These are phyloP conservation scores for Diachasmimorpha longicaudata DNA, from an alignment of 1,140 invertebrate genomes.

Conservation along the genomic window DNA sequence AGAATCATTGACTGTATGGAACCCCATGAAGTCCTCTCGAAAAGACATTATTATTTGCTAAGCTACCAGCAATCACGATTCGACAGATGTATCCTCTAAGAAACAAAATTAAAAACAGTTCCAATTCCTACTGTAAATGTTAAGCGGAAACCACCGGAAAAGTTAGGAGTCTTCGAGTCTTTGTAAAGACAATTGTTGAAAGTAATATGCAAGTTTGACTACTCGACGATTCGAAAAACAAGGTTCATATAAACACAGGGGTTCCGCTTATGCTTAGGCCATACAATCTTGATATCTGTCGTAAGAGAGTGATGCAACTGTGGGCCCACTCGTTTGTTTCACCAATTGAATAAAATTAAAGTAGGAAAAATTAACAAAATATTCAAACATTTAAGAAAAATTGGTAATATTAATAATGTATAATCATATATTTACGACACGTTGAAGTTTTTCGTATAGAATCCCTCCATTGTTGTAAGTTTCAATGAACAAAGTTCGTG, in stretches of 20 bases:
- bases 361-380: no score
- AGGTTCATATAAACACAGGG: no score
- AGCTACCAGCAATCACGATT: neutral
- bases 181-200: no score
- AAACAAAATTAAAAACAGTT: neutral
- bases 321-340: neutral
- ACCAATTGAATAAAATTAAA: neutral
- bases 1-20: neutral
- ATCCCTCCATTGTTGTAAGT: slow-evolving; percentile 37
- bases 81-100: neutral
- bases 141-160: no score
- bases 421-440: neutral
- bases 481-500: slow-evolving; percentile 6
- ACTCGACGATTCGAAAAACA: no score
- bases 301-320: neutral
- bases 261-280: neutral
- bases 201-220: no score
- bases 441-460: slow-evolving; percentile 24
- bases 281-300: neutral
- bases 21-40: neutral
- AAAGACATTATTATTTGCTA: neutral
- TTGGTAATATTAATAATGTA: neutral
- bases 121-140: neutral
- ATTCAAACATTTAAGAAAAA: neutral
- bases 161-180: no score